Percentiles rank a stretch among this genome's conserved stretches.
Conservation (phyloP, 1,140 invertebrate genomes). For the Papilio machaon region DNA sequence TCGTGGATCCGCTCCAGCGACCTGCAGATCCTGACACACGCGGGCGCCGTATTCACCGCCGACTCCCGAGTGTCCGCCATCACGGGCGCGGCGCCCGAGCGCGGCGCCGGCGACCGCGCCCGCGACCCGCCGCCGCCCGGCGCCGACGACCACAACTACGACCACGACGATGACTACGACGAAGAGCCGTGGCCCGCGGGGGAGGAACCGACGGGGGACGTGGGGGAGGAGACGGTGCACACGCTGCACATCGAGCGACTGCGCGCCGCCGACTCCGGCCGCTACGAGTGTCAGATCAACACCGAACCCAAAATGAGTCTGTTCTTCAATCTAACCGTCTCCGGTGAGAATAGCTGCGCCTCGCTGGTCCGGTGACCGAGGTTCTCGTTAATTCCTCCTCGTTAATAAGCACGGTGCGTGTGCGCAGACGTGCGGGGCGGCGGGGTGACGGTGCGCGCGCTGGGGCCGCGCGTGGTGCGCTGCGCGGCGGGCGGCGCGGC, state of each 20-base stretch:
- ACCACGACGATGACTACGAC: slow-evolving; percentile 4
- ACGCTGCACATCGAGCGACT: slow-evolving; percentile 87
- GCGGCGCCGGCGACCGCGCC: slow-evolving; percentile 78
- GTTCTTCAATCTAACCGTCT: slow-evolving; percentile 85
- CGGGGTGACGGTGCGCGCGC: slow-evolving; percentile 48
- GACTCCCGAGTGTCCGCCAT: slow-evolving; percentile 84
- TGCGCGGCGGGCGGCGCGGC: slow-evolving; percentile 61
- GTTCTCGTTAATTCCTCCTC: too few relatives aligned
- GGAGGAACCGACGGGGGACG: not conserved
- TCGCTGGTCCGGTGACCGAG: not conserved
- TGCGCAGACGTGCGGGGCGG: slow-evolving; percentile 55
- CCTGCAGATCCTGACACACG: slow-evolving; percentile 89
- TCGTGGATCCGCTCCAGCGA: slow-evolving; percentile 89
- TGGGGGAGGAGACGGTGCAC: slow-evolving; percentile 59
- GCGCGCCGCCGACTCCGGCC: slow-evolving; percentile 85
- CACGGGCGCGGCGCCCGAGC: slow-evolving; percentile 32
- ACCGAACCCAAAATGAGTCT: slow-evolving; percentile 90
- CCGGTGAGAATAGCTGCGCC: slow-evolving; percentile 78
- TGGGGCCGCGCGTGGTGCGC: slow-evolving; percentile 43
- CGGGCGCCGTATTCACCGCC: slow-evolving; percentile 86
- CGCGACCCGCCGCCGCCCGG: slow-evolving; percentile 34
- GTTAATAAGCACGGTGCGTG: too few relatives aligned
- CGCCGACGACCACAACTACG: not conserved
- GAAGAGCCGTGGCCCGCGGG: not conserved
- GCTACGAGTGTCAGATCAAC: slow-evolving; percentile 91